Conservation (phyloP, 1,140 invertebrate genomes). For the Galendromus occidentalis region DNA sequence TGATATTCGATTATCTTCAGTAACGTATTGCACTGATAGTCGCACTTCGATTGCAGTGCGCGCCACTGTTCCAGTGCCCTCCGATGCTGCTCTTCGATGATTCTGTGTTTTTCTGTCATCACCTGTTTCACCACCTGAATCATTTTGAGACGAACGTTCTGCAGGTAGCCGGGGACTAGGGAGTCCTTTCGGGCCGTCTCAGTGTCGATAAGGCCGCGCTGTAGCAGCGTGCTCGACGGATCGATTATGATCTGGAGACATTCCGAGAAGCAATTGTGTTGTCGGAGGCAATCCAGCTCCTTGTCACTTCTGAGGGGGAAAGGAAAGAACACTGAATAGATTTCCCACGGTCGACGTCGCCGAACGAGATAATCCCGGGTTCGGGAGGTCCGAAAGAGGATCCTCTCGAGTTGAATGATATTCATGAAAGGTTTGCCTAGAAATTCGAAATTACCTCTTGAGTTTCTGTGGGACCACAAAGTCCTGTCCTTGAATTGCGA, state of each 20-base stretch:
- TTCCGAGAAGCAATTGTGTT: not conserved
- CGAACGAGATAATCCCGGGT: too few relatives aligned
- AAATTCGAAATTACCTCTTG: too few relatives aligned
- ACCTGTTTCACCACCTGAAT: not conserved
- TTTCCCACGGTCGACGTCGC: too few relatives aligned
- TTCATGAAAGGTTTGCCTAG: too few relatives aligned
- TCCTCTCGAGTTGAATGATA: too few relatives aligned
- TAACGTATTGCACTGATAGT: not conserved
- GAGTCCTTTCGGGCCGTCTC: not conserved
- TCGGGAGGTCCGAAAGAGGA: too few relatives aligned
- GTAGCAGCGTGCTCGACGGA: not conserved
- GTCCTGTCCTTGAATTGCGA: not conserved
- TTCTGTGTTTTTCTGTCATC: not conserved
- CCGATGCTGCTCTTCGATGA: not conserved
- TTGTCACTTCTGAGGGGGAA: too few relatives aligned
- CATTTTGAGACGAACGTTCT: not conserved
- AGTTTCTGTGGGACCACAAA: too few relatives aligned
- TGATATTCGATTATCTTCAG: slow-evolving; percentile 9
- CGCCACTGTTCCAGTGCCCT: not conserved
- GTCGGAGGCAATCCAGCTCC: not conserved
- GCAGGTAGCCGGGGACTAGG: not conserved
- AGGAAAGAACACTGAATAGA: too few relatives aligned
- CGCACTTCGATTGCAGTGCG: not conserved
- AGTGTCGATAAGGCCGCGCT: not conserved
- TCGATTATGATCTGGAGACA: not conserved